Evolutionary conservation across 2,797 vertebrate species (phyloP).

Genomic region (Phalanger gymnotis): DNA sequence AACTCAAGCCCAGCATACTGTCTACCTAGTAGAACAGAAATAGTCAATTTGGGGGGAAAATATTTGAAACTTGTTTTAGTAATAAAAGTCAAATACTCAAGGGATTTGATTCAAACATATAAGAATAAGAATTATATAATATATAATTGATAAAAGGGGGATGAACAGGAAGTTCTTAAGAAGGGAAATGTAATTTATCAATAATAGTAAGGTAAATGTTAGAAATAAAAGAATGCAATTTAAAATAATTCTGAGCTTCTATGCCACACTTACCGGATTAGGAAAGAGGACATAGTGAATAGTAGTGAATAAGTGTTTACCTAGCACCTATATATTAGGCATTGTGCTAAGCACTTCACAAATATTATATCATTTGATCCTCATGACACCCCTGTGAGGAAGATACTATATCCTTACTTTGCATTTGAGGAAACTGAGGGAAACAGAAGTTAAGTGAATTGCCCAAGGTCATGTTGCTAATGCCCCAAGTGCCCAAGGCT

Average conservation of each 20-base stretch:
- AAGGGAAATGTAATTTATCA: not conserved
- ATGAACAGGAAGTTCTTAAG: not conserved
- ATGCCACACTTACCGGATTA: not conserved
- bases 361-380: not conserved
- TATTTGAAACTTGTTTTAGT: not conserved
- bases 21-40: not conserved
- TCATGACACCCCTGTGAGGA: not conserved
- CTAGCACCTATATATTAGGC: not conserved
- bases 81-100: not conserved
- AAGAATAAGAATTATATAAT: not conserved
- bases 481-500: not conserved
- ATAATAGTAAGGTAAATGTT: not conserved
- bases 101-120: not conserved
- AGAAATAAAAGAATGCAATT: not conserved
- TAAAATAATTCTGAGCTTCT: not conserved
- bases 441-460: not conserved
- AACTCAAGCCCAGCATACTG: not conserved
- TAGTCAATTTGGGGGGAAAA: not conserved
- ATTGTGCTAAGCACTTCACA: not conserved
- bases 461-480: not conserved
- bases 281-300: not conserved
- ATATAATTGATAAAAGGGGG: not conserved
- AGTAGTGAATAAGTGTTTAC: not conserved
- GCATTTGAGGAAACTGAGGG: not conserved
- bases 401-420: not conserved